Evolutionary conservation across 2,797 vertebrate species (phyloP), one percentile per base, ranked within the genome.

Genomic region (Arvicola amphibius): DNA sequence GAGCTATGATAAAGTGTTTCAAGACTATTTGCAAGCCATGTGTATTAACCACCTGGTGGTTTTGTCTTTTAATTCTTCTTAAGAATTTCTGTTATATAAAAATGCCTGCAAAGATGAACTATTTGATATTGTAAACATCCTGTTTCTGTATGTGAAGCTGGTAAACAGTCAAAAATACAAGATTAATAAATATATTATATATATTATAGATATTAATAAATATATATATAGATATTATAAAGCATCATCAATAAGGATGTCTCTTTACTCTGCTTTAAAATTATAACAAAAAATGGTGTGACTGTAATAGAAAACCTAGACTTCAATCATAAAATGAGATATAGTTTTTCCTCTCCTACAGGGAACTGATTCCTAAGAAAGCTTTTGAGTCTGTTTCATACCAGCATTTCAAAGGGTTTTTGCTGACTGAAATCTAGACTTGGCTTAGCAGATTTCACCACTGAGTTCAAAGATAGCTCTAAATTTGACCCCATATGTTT

Each of bases 331-430:
- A 88, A 87, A 94, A 89, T 56, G 27, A 80, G 16, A 83, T 92
- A 63, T 21, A 9, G 11, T n/a, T 65, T 92, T 84, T 80, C 56
- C 71, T 59, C 11, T 84, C 74, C 67, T 83, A 65, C 2, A 19
- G 73, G 61, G 14, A 96, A 94, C 14, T 94, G 71, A 94, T 77
- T 92, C 48, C 40, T 96, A 89, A 95, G 87, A 90, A 97, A 90
- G 8, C 83, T 94, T 97, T 95, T 95, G 83, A 97, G 23, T 93
- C 81, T 46, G 92, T 94, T 97, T 95, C 73, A 94, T 95, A 85
- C 79, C 46, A 90, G 56, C 2, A 94, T 96, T 95, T 97, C 89
- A 96, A 95, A 96, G 81, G 6, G 61, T 32, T 59, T 96, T 83
- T 96, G 37, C 78, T 88, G 37, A 34, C 51, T 96, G 61, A 90